phyloP scores from a whole-genome alignment of 2,113 vertebrate species.

The Albula glossodonta region DNA sequence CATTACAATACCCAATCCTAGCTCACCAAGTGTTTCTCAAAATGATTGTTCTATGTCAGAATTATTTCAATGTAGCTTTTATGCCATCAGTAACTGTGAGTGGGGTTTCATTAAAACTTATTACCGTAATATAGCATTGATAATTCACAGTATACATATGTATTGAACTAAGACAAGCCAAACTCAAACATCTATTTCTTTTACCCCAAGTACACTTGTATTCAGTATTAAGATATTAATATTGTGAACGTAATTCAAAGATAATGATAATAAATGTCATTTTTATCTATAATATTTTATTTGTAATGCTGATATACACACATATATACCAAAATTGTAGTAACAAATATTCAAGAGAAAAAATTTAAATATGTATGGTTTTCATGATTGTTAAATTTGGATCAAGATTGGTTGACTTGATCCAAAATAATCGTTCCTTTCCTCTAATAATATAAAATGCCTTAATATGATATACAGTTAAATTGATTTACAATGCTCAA shows the following conservation, averaged over 20 bases:
- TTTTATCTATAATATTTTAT: not conserved
- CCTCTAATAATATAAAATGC: not conserved
- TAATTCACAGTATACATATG: no score
- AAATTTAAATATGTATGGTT: not conserved
- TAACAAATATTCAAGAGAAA: not conserved
- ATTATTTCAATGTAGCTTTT: not conserved
- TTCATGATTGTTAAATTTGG: not conserved
- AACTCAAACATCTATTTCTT: no score
- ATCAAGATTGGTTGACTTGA: no score
- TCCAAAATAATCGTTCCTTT: not conserved
- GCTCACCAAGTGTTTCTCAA: not conserved
- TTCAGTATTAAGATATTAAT: not conserved
- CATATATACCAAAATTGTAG: not conserved
- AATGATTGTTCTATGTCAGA: not conserved
- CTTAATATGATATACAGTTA: slow-evolving; percentile 9
- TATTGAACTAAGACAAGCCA: no score
- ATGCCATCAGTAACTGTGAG: no score
- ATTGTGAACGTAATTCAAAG: not conserved
- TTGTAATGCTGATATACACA: not conserved
- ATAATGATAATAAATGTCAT: not conserved
- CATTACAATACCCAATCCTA: not conserved
- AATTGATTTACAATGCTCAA: not conserved
- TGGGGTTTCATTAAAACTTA: not conserved
- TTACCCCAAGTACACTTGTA: no score
- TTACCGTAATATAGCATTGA: not conserved